Conservation (phyloP, 2,113 vertebrate species). For the Dipodomys ordii region DNA sequence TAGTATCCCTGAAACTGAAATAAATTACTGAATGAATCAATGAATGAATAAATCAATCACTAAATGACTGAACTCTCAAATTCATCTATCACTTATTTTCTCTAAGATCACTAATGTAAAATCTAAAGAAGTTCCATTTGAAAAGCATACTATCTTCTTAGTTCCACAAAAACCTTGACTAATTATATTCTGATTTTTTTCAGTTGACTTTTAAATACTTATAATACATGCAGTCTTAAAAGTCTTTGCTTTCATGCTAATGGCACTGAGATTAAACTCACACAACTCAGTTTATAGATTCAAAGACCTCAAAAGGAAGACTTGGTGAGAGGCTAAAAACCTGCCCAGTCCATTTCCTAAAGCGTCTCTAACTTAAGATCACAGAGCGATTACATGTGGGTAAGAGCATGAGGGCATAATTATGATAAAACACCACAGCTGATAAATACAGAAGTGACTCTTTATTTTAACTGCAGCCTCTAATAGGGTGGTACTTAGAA, state of each 20-base stretch:
- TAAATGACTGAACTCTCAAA: too few species aligned
- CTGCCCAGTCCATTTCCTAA: too few species aligned
- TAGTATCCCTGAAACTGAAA: too few species aligned
- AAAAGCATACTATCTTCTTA: background rate
- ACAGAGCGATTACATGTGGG: too few species aligned
- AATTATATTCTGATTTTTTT: background rate
- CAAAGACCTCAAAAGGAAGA: background rate
- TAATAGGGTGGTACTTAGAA: background rate
- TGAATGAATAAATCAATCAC: too few species aligned
- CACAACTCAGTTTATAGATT: background rate
- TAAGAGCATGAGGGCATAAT: background rate
- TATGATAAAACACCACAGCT: background rate
- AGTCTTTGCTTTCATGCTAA: too few species aligned
- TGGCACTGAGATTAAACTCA: background rate
- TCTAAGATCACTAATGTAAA: background rate
- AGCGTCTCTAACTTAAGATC: too few species aligned
- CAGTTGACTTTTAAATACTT: background rate
- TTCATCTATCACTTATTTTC: too few species aligned
- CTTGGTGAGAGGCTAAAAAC: background rate
- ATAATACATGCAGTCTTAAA: background rate
- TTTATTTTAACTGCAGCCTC: background rate
- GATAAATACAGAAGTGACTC: background rate
- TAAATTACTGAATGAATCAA: too few species aligned
- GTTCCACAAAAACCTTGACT: background rate
- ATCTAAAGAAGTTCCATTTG: background rate